Evolutionary conservation across 2,113 vertebrate species (phyloP).

Genomic region (Chitala chitala): DNA sequence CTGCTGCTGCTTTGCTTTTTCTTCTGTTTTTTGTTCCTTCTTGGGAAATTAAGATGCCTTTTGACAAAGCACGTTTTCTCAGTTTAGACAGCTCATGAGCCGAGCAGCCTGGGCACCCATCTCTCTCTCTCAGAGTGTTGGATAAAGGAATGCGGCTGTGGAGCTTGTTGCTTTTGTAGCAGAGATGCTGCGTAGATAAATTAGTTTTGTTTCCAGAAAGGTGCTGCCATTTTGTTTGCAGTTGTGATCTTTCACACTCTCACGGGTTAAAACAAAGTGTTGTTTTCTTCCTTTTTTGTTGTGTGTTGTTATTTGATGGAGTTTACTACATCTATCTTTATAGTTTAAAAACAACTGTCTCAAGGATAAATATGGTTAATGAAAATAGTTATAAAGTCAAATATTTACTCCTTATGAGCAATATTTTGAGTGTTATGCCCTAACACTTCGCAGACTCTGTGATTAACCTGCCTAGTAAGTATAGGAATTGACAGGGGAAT

Average conservation of each 20-base stretch:
- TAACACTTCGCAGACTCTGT: too few species aligned
- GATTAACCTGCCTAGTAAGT: too few species aligned
- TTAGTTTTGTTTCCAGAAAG: not conserved
- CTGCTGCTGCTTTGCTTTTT: not conserved
- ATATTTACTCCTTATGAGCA: too few species aligned
- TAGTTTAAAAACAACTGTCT: too few species aligned
- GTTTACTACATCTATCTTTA: too few species aligned
- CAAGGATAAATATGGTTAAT: too few species aligned
- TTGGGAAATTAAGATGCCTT: conserved; percentile 1
- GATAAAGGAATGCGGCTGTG: not conserved
- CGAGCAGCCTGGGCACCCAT: not conserved
- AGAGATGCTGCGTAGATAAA: not conserved
- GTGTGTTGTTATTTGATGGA: not conserved
- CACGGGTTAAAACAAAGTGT: not conserved
- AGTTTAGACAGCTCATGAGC: not conserved
- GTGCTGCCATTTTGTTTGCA: not conserved
- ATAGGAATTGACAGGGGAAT: too few species aligned
- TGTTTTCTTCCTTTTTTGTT: not conserved
- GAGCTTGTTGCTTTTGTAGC: not conserved
- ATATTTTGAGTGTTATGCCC: too few species aligned
- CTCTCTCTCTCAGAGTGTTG: not conserved
- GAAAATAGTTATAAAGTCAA: too few species aligned
- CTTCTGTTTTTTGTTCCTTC: not conserved
- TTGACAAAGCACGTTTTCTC: not conserved
- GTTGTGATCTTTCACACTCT: not conserved